Evolutionary conservation across 2,113 vertebrate genomes (phyloP), one percentile per base, ranked within the genome.

Genomic region (Anguilla japonica): DNA sequence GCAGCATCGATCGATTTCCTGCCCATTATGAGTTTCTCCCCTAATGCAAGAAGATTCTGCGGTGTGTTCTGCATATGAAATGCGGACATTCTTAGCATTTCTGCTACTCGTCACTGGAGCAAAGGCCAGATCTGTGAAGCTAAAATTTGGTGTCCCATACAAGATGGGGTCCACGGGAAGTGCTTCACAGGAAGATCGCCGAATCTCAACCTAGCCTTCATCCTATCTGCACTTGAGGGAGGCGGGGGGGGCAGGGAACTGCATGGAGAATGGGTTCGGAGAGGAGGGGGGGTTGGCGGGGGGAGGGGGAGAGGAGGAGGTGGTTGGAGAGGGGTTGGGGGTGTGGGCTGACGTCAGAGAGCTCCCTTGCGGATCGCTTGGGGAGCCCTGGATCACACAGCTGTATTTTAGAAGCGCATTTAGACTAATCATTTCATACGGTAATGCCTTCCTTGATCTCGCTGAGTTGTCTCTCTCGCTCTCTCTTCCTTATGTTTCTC

Each of bases 341-440:
- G 41, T 79, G 79, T 88, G 84, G 86, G 89, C 86, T 57, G 84
- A 88, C 71, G 86, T 79, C 87, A 85, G 85, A 85, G 56, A 57
- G 63, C 80, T 82, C 79, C 43, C 46, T 56, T 8, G 75, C 43
- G 26, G 81, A 88, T 86, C 86, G 86, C 91, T 86, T 79, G 83
- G 89, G 82, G 90, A 83, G 83, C 84, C 90, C 88, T 80, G 84
- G 88, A 89, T 89, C 89, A 71, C 81, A 83, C 1, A 80, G 34
- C 41, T 85, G 88, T 92, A 93, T 94, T 95, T 91, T 94, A 93
- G 89, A 87, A 87, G n/a, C 6, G 60, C 87, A 88, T 92, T 92
- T 89, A 87, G 86, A 63, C 89, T 91, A 90, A 89, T 94, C 89
- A 93, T 94, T 91, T 91, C 93, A 93, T 93, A 92, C 88, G 84